Conservation (phyloP, 2,888 invertebrate species). For the Epistrophella euchroma region DNA sequence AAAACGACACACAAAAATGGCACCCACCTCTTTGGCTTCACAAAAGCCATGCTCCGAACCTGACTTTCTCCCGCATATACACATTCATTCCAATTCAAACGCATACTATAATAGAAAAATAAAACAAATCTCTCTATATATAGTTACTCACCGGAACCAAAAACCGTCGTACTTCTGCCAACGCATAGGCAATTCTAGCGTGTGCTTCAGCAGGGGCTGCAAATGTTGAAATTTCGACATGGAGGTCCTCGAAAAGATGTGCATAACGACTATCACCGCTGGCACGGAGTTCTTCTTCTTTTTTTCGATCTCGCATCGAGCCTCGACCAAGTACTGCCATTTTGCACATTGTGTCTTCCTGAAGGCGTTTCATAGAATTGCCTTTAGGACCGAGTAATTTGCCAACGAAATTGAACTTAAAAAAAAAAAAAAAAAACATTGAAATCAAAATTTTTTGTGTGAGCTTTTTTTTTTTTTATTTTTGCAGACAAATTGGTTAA, state of each 20-base stretch:
- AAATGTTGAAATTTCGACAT: constrained; percentile 95
- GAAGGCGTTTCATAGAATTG: constrained; percentile 94
- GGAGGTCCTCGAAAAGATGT: constrained; percentile 95
- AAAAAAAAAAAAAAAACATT: constrained; percentile 28
- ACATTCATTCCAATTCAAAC: constrained; percentile 15
- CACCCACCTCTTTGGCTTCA: too few species aligned
- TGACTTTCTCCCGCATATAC: background rate
- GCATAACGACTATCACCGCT: constrained; percentile 97
- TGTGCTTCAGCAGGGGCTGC: constrained; percentile 96
- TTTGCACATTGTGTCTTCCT: constrained; percentile 97
- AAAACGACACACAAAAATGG: too few species aligned
- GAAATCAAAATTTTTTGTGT: background rate
- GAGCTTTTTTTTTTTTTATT: background rate
- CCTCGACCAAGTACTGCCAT: constrained; percentile 97
- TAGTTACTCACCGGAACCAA: constrained; percentile 88
- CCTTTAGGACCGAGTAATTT: constrained; percentile 97
- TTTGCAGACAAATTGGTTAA: constrained; percentile 1
- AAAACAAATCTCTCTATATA: background rate
- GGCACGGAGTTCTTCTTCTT: constrained; percentile 96
- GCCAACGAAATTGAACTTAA: constrained; percentile 97
- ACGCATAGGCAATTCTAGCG: constrained; percentile 92
- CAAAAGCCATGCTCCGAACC: background rate
- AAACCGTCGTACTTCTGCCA: constrained; percentile 92
- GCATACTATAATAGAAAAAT: background rate
- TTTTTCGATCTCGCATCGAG: constrained; percentile 96